Evolutionary conservation across 1,140 invertebrate genomes (phyloP).

Genomic region (Glomeris maerens): DNA sequence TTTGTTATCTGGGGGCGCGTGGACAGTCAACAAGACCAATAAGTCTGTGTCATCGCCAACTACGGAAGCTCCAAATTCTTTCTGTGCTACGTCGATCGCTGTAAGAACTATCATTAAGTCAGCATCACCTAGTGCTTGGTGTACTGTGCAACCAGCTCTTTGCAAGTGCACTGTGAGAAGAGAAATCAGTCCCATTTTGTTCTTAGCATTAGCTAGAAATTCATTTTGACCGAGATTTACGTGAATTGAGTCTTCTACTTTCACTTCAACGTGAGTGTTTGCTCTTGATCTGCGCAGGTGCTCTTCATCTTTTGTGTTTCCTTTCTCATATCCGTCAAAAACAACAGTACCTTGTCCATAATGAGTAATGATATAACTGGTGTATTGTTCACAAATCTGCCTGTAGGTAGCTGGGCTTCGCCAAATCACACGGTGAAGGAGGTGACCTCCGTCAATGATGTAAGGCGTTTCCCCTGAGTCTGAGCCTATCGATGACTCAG

Average conservation of each 20-base stretch:
- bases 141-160: constrained; percentile 4
- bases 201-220: constrained; percentile 10
- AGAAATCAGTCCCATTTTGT: constrained; percentile 9
- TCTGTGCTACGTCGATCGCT: constrained; percentile 7
- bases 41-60: constrained; percentile 11
- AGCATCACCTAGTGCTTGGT: constrained; percentile 13
- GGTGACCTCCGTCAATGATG: constrained; percentile 10
- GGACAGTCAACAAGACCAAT: constrained; percentile 10
- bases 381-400: constrained; percentile 7
- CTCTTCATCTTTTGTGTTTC: constrained; percentile 11
- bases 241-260: constrained; percentile 10
- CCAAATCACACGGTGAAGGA: constrained; percentile 10
- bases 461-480: too few species aligned
- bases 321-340: constrained; percentile 11
- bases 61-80: not conserved
- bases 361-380: not conserved
- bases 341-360: constrained; percentile 10
- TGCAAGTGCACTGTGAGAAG: constrained; percentile 6
- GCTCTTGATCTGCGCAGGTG: constrained; percentile 5
- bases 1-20: not conserved
- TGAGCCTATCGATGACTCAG: too few species aligned
- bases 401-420: constrained; percentile 9
- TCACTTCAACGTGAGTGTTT: constrained; percentile 3
- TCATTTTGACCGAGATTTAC: constrained; percentile 7
- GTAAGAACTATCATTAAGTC: constrained; percentile 12